These are phyloP conservation scores for Phyllotis vaccarum DNA, from an alignment of 2,797 vertebrate genomes.

Conservation along the genomic window DNA sequence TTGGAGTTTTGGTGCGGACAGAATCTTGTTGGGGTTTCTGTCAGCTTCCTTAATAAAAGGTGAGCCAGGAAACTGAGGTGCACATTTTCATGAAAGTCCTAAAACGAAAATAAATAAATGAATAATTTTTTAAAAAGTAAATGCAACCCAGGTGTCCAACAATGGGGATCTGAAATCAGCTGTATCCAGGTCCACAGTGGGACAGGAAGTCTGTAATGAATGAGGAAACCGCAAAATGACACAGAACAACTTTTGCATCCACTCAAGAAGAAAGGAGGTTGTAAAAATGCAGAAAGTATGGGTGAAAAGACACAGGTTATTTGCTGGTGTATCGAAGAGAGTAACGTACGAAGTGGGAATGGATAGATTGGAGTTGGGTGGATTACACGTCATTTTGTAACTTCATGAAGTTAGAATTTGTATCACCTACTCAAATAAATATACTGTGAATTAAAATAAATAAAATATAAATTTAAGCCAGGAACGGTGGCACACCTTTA, in stretches of 20 bases:
- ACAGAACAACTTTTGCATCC: background rate
- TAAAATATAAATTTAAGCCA: background rate
- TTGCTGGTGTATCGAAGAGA: background rate
- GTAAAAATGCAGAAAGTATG: background rate
- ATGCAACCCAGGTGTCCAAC: conserved; percentile 24
- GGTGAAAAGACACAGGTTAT: background rate
- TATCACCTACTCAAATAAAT: background rate
- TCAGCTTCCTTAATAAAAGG: conserved; percentile 29
- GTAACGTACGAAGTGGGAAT: background rate
- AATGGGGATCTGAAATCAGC: background rate
- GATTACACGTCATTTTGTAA: background rate
- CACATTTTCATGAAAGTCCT: conserved; percentile 16
- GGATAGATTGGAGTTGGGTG: background rate
- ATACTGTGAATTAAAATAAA: background rate
- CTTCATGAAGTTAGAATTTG: background rate
- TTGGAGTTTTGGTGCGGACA: background rate
- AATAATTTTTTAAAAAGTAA: background rate
- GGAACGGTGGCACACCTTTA: background rate
- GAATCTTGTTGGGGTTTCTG: background rate
- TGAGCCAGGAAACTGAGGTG: background rate
- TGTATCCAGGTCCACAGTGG: background rate
- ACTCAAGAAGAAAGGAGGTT: background rate
- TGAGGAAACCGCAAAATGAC: background rate
- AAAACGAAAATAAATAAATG: background rate
- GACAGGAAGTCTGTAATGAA: background rate